Base-by-base conservation (phyloP, 2,113 vertebrate species). In the Menidia beryllina region DNA sequence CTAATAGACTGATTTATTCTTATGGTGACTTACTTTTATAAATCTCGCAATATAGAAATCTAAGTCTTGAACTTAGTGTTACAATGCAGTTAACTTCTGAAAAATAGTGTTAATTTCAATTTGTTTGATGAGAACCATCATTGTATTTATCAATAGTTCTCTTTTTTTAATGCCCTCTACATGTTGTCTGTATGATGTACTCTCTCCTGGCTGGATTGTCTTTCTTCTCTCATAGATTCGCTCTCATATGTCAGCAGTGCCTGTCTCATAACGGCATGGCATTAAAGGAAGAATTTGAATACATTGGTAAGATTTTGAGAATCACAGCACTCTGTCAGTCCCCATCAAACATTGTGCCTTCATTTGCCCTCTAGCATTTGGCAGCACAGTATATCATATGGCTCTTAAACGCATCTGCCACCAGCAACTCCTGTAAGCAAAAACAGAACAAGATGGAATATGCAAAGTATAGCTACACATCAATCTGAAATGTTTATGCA, bases 231-330 rank as follows among this genome's bases (percentile, higher is more conserved):
- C 82, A n/a, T 83, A 99, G 98, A 91, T 99, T 96, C 0, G 98
- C 97, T 52, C 95, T 99, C 84, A 94, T 99, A 92, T 99, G 98
- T 91, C 98, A 99, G 84, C 97, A 99, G 60, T 99, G 98, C 90
- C 94, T 96, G 91, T 98, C 97, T 79, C 98, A 99, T 91, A 99
- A 99, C 90, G 98, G 98, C 81, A 99, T 99, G 98, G 97, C 97
- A 86, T 94, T 99, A 93, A 98, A 96, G 82, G 98, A 99, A 86
- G 98, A 99, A 88, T 99, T 98, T 94, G 98, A 99, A 93, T 99
- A 98, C 47, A 75, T 96, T 88, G 98, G 98, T 99, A 95, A 98
- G 97, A 85, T 83, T 91, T 80, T 66, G 63, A 79, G 81, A 88
- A 89, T 86, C 81, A 62, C 72, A 69, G 56, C 60, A 58, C 67